Base-by-base conservation (phyloP, 2,888 invertebrate genomes). In the Lycophotia porphyrea region DNA sequence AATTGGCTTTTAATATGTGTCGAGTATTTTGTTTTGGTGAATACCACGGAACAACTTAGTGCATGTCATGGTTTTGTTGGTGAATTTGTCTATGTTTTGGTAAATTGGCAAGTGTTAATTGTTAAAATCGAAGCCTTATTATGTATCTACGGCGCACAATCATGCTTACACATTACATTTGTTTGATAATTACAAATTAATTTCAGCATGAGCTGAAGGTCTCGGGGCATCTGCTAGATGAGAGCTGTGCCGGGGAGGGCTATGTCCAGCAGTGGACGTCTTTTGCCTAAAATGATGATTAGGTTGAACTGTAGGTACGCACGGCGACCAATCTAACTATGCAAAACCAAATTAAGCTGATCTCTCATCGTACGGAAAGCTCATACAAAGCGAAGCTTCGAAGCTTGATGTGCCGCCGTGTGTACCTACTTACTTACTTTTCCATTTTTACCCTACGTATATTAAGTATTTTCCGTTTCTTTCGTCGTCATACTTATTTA, bases 1-100 rank as follows among this genome's bases (percentile, higher is more conserved):
- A 91, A 92, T 92, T 87, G 91, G 87, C 91, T 89, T 92, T 92
- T 91, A 92, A 92, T 91, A 91, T 88, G 88, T 87, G 88, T 87
- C 85, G 89, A 89, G 88, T 90, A 78, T 74, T 76, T 81, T 76
- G 84, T 79, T 87, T 88, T 82, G 81, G 80, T 82, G 81, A 84
- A 82, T 80, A 64, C 78, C 60, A 75, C 80, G 65, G 63, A 64
- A 42, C 73, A 66, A 66, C 39, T 31, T 66, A 61, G 71, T 68
- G 39, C 42, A 27, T 21, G 49, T 34, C 55, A 68, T 67, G 15
- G 44, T 49, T 61, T 71, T 42, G n/a, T 60, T 65, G 11, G 55
- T 31, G 21, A 49, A 2, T 80, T 31, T 47, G 18, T n/a, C 44
- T 39, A 78, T 36, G n/a, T 27, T 72, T 52, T 31, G 36, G 18